These are phyloP conservation scores for Rana temporaria DNA, from an alignment of 2,113 vertebrate genomes.

Conservation along the genomic window DNA sequence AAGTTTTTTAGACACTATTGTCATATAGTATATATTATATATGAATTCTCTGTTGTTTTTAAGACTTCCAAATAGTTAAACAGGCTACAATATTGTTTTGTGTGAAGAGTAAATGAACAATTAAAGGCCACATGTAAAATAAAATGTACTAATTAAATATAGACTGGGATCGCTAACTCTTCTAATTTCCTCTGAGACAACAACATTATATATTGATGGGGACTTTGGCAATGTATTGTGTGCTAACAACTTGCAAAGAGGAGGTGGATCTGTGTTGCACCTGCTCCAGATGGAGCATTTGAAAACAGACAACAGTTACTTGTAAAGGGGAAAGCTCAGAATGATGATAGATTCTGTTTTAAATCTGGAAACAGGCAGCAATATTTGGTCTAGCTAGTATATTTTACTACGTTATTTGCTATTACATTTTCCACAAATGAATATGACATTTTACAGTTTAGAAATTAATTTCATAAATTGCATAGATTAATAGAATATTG, in stretches of 20 bases:
- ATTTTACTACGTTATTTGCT: not conserved
- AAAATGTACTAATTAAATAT: conserved; percentile 24
- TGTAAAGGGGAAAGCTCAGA: not conserved
- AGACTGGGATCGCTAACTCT: conserved; percentile 6
- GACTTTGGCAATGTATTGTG: not conserved
- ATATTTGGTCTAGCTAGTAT: not conserved
- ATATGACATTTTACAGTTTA: conserved; percentile 61
- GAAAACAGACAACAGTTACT: not conserved
- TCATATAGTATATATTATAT: no score
- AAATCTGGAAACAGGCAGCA: conserved; percentile 20
- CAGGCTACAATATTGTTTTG: not conserved
- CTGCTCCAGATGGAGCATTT: conserved; percentile 28
- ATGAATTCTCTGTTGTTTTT: not conserved
- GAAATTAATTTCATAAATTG: conserved; percentile 66
- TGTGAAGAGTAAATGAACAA: conserved; percentile 3
- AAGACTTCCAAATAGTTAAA: not conserved
- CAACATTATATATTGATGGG: conserved; percentile 20
- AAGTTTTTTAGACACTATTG: no score
- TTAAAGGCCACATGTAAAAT: conserved; percentile 33
- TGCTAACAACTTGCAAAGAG: conserved; percentile 4
- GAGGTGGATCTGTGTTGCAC: not conserved
- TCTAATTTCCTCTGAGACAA: conserved; percentile 25
- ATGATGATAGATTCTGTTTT: conserved; percentile 24
- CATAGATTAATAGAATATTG: conserved; percentile 64
- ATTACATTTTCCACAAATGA: conserved; percentile 59